These are phyloP conservation scores for Pterois miles DNA, from an alignment of 2,797 vertebrate genomes.

Conservation along the genomic window DNA sequence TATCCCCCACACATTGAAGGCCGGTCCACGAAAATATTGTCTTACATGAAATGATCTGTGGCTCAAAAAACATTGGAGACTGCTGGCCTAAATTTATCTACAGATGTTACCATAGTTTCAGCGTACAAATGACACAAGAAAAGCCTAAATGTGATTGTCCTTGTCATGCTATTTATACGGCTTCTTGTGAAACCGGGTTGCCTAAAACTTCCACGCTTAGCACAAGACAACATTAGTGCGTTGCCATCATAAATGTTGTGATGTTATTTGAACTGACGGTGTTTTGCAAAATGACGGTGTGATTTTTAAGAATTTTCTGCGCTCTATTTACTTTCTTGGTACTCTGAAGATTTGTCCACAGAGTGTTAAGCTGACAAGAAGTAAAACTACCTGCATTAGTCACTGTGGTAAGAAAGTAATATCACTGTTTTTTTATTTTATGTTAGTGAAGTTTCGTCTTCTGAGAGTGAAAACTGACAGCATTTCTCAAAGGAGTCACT, in stretches of 20 bases:
- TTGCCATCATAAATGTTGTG: neutral
- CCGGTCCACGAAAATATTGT: too few species aligned
- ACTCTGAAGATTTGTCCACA: neutral
- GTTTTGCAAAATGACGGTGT: neutral
- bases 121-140: too few species aligned
- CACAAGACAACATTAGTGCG: too few species aligned
- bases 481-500: slow-evolving; percentile 58
- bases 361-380: neutral
- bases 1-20: too few species aligned
- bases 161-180: too few species aligned
- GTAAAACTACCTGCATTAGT: neutral
- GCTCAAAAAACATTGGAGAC: too few species aligned
- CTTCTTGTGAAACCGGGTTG: accelerated
- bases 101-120: accelerated
- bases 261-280: neutral
- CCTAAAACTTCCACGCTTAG: neutral
- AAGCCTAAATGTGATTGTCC: too few species aligned
- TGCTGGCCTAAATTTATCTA: too few species aligned
- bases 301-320: neutral
- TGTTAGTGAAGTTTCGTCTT: slow-evolving; percentile 56
- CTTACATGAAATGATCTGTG: too few species aligned
- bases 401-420: slow-evolving; percentile 4
- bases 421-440: slow-evolving; percentile 40
- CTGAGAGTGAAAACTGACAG: slow-evolving; percentile 56
- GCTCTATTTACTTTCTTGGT: neutral